Evolutionary conservation across 2,113 vertebrate genomes (phyloP), one percentile per base, ranked within the genome.

Genomic region (Mionectes macconnelli): DNA sequence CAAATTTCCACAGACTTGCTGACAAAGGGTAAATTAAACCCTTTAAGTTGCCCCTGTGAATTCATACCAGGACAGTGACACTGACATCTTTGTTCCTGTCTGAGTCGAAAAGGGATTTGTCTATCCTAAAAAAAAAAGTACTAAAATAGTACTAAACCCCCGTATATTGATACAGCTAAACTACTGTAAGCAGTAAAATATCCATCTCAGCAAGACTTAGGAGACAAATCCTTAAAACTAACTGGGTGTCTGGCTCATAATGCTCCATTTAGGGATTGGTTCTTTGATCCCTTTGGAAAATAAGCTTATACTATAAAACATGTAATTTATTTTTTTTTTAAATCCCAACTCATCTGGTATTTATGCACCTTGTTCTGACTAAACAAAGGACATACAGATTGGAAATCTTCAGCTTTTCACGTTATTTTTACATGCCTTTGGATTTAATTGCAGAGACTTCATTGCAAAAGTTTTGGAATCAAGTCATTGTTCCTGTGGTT

Each of bases 401-500:
- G 28, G 22, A 93, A 83, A 85, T 69, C 23, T 69, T 75, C 52
- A 84, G 30, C 10, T 55, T 85, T 90, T 70, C 42, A 5, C 53
- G 25, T 68, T 39, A 5, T 12, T 53, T 82, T 87, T 84, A 57
- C 10, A 17, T 0, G 0, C 37, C 40, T 73, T 69, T 76, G 39
- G 74, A 47, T 4, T 39, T 73, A 74, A 86, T 70, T 91, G 59
- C 50, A 49, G 22, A 6, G 3, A 50, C 27, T 93, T 70, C 84
- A 59, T 85, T 80, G 50, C 63, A 84, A 79, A 70, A 2, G 3
- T 93, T 96, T 73, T 87, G 50, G 74, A 74, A 91, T 42, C 23
- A 87, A 94, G 8, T 53, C 33, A 80, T 88, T 85, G 70, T 44
- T 93, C 68, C 75, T 77, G 68, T 72, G 88, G 55, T 39, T 91